Evolutionary conservation across 2,797 vertebrate genomes (phyloP).

Genomic region (Anolis apletophallus): DNA sequence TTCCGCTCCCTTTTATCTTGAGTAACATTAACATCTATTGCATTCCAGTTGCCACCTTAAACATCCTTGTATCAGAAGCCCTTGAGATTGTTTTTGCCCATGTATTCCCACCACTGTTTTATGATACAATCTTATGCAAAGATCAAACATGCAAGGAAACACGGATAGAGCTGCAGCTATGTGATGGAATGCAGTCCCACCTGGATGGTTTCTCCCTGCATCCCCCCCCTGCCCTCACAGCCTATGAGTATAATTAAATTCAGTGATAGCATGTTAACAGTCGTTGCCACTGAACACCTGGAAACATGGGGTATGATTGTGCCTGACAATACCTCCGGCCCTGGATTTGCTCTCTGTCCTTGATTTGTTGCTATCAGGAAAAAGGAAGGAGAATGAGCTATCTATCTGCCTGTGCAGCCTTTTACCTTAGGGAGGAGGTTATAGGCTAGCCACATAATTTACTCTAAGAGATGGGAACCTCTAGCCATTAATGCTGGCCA

Average conservation of each 20-base stretch:
- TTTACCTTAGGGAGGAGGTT: constrained; percentile 33
- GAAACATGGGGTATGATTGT: not conserved
- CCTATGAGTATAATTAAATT: not conserved
- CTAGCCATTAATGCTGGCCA: constrained; percentile 17
- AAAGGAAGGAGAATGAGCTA: not conserved
- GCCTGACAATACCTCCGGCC: not conserved
- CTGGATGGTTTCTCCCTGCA: too few relatives aligned
- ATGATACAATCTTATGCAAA: not conserved
- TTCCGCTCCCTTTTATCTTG: not conserved
- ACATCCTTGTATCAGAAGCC: not conserved
- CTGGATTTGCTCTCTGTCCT: constrained; percentile 28
- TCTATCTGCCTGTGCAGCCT: constrained; percentile 30
- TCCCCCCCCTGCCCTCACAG: too few relatives aligned
- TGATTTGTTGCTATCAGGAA: constrained; percentile 26
- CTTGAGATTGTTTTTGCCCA: not conserved
- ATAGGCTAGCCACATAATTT: constrained; percentile 40
- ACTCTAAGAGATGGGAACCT: constrained; percentile 25
- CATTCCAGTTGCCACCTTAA: not conserved
- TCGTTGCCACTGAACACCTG: not conserved
- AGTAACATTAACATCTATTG: not conserved
- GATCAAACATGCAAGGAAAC: not conserved
- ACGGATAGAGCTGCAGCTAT: not conserved
- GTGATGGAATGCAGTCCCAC: not conserved
- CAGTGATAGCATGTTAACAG: not conserved
- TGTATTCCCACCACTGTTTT: too few relatives aligned